These are phyloP conservation scores for Xenotilapia longispinis DNA, from an alignment of 2,113 vertebrate genomes.

Conservation along the genomic window DNA sequence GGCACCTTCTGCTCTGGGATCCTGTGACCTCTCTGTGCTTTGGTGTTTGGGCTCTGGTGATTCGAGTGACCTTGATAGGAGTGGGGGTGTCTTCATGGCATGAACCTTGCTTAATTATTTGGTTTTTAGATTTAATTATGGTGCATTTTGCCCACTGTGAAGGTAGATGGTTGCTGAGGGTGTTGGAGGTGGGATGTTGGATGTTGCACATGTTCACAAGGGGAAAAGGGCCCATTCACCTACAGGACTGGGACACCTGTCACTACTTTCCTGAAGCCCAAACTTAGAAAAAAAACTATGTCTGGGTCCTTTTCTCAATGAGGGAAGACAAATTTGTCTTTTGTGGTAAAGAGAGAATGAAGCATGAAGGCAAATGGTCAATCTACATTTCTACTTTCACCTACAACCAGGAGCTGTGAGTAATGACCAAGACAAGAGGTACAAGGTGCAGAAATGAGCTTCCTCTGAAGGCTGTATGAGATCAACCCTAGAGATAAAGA, in stretches of 20 bases:
- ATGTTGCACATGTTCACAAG: neutral
- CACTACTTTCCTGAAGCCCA: neutral
- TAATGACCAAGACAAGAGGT: neutral
- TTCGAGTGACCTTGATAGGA: accelerated
- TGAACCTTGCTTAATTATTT: accelerated
- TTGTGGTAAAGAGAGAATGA: neutral
- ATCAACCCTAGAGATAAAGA: neutral
- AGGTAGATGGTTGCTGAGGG: neutral
- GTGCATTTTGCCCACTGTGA: neutral
- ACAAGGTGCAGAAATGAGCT: neutral
- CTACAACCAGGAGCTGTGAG: neutral
- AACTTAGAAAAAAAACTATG: neutral
- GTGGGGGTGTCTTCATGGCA: accelerated
- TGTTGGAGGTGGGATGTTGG: neutral
- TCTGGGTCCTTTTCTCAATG: neutral
- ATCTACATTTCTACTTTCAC: neutral
- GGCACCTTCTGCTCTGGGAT: neutral
- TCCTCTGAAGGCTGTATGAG: neutral
- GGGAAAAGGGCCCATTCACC: neutral
- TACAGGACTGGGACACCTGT: neutral
- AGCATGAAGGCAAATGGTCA: neutral
- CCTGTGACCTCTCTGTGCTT: neutral
- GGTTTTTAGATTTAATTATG: neutral
- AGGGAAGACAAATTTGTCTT: neutral
- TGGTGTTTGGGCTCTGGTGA: neutral